These are phyloP conservation scores for Pentalonia nigronervosa DNA, from an alignment of 1,140 invertebrate genomes.

Conservation along the genomic window DNA sequence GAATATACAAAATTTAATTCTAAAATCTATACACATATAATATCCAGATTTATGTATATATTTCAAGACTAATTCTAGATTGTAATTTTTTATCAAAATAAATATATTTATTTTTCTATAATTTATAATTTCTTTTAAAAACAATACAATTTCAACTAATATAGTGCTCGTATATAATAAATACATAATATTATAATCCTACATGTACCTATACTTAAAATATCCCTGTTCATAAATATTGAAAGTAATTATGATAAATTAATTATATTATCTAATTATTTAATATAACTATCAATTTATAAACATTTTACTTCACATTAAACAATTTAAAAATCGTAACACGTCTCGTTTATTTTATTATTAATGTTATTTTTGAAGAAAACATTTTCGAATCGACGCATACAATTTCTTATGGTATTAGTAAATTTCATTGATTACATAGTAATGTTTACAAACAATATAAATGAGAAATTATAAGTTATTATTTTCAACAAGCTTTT, in stretches of 20 bases:
- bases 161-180: not conserved
- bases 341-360: not conserved
- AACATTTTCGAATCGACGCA: not conserved
- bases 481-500: not conserved
- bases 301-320: not conserved
- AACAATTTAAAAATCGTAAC: not conserved
- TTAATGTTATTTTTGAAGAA: not conserved
- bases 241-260: too few relatives aligned
- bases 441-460: not conserved
- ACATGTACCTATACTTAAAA: not conserved
- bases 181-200: not conserved
- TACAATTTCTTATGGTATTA: not conserved
- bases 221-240: not conserved
- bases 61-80: too few relatives aligned
- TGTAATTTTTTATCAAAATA: too few relatives aligned
- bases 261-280: not conserved
- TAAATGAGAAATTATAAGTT: not conserved
- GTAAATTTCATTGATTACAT: not conserved
- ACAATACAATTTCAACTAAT: too few relatives aligned
- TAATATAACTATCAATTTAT: not conserved
- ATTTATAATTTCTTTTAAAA: too few relatives aligned
- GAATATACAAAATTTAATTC: too few relatives aligned
- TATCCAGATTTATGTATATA: too few relatives aligned
- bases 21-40: too few relatives aligned
- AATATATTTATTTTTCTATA: too few relatives aligned